Base-by-base conservation (phyloP, 2,797 vertebrate genomes). In the Rhinoraja longicauda region DNA sequence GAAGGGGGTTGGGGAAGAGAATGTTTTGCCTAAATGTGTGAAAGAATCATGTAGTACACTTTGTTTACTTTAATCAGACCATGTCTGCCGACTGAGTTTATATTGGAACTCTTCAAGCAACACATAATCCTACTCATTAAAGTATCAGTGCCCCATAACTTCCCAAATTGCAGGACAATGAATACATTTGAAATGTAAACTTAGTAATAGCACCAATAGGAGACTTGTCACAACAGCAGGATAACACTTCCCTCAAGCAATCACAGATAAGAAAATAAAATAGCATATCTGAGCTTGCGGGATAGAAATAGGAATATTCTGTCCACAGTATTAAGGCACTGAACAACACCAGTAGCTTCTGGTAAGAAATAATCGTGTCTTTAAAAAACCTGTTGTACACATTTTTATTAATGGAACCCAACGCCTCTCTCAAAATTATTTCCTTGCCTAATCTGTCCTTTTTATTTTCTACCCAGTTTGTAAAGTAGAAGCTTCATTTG, bases 91-190 rank as follows among this genome's bases (percentile, higher is more conserved):
- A 88, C 70, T 73, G 13, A n/a, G 8, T 15, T 26, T 75, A 17
- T 73, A 24, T 13, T 92, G 70, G 26, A 75, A 75, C 39, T 26
- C 26, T 57, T 39, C 36, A 32, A 57, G 26, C 24, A 12, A 92
- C 70, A 72, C 39, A 53, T 75, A 13, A 90, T 70, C 45, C 26
- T 75, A 53, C 24, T 53, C 90, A 75, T 17, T 53, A 92, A 92
- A 73, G 12, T 92, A 73, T 53, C 24, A 29, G 3, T 92, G 70
- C 1, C 39, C 39, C 45, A 26, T 39, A 92, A 19, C 26, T 75
- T n/a, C 70, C 67, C 90, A 15, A 92, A 92, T 64, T 88, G 24
- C 70, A n/a, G 73, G 70, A n/a, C 39, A 45, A 92, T 53, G 26
- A 92, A 92, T 7, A 36, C 64, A 8, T 70, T 26, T 53, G 36